phyloP scores from a whole-genome alignment of 1,140 invertebrate genomes.

The Ruditapes philippinarum region DNA sequence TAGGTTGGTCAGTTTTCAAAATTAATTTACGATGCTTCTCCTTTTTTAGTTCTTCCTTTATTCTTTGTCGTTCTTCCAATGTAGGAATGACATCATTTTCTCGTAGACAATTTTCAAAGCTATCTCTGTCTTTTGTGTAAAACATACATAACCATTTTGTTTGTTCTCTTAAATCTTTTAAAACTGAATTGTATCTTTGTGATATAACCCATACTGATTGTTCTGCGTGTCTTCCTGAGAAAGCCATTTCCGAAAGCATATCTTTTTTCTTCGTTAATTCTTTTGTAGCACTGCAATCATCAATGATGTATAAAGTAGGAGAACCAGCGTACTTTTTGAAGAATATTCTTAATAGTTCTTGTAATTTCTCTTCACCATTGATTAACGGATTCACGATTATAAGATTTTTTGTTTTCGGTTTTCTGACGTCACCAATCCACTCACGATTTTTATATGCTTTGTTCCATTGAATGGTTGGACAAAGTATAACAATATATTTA shows the following conservation, averaged over 20 bases:
- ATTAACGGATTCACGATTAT: neutral
- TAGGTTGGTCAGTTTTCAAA: no score
- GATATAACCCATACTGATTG: conserved; percentile 58
- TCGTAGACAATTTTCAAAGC: neutral
- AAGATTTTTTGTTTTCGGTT: neutral
- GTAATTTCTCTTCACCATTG: conserved; percentile 13
- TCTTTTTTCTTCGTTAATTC: conserved; percentile 64
- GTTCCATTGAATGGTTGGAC: conserved; percentile 27
- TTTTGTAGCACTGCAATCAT: conserved; percentile 40
- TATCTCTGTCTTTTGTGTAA: conserved; percentile 23
- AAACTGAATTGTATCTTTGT: conserved; percentile 55
- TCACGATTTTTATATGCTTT: conserved; percentile 15
- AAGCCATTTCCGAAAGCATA: conserved; percentile 54
- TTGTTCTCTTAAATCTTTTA: conserved; percentile 40
- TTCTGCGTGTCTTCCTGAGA: conserved; percentile 51
- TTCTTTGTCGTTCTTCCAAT: conserved; percentile 18
- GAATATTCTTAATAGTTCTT: conserved; percentile 56
- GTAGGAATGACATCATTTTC: conserved; percentile 12
- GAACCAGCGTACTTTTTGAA: conserved; percentile 38
- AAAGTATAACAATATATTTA: conserved; percentile 13
- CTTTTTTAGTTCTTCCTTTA: no score
- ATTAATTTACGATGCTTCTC: no score
- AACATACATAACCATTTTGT: conserved; percentile 20
- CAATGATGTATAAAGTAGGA: conserved; percentile 60
- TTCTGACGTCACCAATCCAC: conserved; percentile 1